phyloP scores from a whole-genome alignment of 1,140 invertebrate genomes.

The Zophobas morio region DNA sequence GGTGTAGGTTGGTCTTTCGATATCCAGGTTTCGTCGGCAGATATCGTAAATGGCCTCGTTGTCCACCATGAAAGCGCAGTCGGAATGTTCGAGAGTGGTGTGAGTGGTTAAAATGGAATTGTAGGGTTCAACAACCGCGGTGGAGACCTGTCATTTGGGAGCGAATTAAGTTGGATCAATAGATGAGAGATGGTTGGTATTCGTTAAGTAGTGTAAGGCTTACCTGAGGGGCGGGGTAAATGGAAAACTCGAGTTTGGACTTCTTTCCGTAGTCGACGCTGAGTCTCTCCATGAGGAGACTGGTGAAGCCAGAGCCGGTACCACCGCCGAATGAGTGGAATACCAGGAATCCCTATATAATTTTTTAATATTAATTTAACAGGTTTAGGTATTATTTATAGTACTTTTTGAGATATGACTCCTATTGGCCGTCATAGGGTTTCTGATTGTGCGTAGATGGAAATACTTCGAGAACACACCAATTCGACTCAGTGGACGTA shows the following conservation, averaged over 20 bases:
- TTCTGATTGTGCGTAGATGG: no score
- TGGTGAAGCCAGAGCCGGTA: conserved; percentile 88
- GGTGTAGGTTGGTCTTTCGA: conserved; percentile 85
- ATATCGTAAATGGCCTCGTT: conserved; percentile 94
- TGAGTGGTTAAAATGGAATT: conserved; percentile 86
- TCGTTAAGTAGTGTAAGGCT: conserved; percentile 49
- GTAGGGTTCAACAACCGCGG: conserved; percentile 90
- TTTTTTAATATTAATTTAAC: no score
- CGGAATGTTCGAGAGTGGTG: conserved; percentile 85
- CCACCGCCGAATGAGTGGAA: conserved; percentile 92
- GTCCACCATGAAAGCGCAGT: conserved; percentile 91
- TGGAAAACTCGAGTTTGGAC: conserved; percentile 87
- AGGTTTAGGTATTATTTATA: no score
- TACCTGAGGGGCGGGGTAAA: conserved; percentile 91
- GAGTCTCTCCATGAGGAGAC: conserved; percentile 85
- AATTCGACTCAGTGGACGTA: no score
- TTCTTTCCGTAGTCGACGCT: conserved; percentile 88
- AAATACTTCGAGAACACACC: no score
- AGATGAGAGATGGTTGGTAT: background rate
- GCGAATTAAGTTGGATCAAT: background rate
- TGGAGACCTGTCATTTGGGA: conserved; percentile 73
- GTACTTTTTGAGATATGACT: no score
- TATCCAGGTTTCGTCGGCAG: conserved; percentile 88
- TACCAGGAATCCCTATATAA: conserved; percentile 80
- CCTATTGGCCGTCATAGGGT: no score